Evolutionary conservation across 2,888 invertebrate species (phyloP), one percentile per base, ranked within the genome.

Genomic region (Archips crataeganus): DNA sequence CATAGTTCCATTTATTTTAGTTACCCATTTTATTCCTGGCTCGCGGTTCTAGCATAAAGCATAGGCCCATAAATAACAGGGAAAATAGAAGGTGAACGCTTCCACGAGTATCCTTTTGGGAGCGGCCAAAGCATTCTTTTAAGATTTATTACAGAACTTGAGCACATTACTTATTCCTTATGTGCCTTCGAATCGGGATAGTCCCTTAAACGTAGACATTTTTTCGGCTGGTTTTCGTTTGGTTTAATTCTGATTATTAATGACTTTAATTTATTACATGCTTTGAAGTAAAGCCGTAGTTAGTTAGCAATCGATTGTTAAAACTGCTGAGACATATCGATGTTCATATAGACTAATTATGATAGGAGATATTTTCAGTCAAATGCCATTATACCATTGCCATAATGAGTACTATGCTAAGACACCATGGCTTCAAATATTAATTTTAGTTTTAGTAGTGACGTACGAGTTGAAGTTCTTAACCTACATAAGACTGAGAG

Each of bases 41-140:
- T 88, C 88, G 89, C 87, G 91, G 92, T 93, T 89, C 89, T 89
- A 87, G 90, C 91, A 90, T 91, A 93, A 92, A 90, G 91, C 94
- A 93, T 92, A 90, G 93, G 89, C 89, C 85, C 93, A 94, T 94
- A 94, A 94, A 94, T 94, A 93, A 94, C 92, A 81, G 81, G 90
- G 91, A 89, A 93, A 94, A 94, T 94, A 93, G 93, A 93, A 94
- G 93, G 94, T 93, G 93, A 93, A 93, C 82, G 92, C 91, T 92
- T 92, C 91, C 89, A 91, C 85, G 89, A 92, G 94, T 92, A 93
- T 93, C 94, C 94, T 94, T 94, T 94, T 90, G 93, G 94, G 94
- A 92, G 87, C 91, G 90, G 87, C 90, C 92, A 92, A 90, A 94
- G 94, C 93, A 94, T 94, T 94, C 93, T 94, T 94, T 93, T 92